Conservation (phyloP, 1,140 invertebrate genomes). For the Diachasmimorpha longicaudata region DNA sequence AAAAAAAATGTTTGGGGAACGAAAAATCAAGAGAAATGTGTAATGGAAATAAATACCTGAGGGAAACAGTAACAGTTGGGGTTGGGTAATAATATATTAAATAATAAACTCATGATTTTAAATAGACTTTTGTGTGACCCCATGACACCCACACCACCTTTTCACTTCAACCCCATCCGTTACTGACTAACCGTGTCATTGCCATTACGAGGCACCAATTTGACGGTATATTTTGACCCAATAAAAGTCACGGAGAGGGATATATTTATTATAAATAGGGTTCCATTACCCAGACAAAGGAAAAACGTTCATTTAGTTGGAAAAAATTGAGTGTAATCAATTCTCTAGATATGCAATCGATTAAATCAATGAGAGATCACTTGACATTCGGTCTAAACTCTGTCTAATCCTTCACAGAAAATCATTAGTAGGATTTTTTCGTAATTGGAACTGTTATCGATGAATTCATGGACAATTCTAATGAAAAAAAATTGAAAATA, state of each 20-base stretch:
- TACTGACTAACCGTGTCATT: constrained; percentile 1
- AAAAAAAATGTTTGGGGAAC: neutral
- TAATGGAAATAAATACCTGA: neutral
- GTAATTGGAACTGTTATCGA: too few species aligned
- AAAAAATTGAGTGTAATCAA: too few species aligned
- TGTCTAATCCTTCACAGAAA: too few species aligned
- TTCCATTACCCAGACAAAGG: neutral
- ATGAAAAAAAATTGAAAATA: neutral
- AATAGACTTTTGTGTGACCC: neutral
- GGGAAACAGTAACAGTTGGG: neutral
- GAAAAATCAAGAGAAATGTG: neutral
- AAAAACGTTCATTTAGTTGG: too few species aligned
- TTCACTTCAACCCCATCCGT: neutral
- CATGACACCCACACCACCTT: neutral
- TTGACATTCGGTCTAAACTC: too few species aligned
- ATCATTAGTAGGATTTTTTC: too few species aligned
- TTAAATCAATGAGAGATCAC: too few species aligned
- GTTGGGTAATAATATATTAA: constrained; percentile 10
- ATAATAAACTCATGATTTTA: neutral
- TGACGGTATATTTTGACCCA: constrained; percentile 1
- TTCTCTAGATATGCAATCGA: too few species aligned
- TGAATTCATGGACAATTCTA: too few species aligned
- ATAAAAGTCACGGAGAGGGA: neutral
- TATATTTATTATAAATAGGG: neutral
- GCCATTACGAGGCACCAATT: neutral